phyloP scores from a whole-genome alignment of 2,113 vertebrate genomes.

The Trochalopteron elliotii region DNA sequence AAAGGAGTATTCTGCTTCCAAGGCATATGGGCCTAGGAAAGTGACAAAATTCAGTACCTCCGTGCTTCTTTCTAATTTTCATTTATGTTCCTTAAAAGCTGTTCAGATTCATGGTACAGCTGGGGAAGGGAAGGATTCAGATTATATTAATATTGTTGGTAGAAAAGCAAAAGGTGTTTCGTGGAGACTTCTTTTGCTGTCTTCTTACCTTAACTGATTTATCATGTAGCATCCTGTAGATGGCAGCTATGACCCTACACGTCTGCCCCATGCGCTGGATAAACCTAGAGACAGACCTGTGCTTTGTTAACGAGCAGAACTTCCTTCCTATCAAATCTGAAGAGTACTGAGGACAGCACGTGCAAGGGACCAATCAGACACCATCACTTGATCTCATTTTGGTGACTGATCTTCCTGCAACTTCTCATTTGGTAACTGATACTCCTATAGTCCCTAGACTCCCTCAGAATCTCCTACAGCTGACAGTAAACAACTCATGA shows the following conservation, averaged over 20 bases:
- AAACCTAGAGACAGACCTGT: background rate
- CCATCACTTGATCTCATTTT: background rate
- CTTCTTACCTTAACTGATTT: background rate
- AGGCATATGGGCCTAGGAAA: background rate
- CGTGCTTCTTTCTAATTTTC: background rate
- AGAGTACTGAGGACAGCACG: background rate
- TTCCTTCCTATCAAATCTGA: background rate
- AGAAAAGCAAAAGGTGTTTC: background rate
- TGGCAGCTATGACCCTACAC: background rate
- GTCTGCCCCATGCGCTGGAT: background rate
- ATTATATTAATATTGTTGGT: background rate
- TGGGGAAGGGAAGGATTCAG: background rate
- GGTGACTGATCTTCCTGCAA: background rate
- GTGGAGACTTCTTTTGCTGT: background rate
- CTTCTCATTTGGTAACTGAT: background rate
- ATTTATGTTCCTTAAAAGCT: background rate
- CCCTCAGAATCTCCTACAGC: background rate
- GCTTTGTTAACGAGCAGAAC: background rate
- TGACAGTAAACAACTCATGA: background rate
- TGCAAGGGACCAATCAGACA: background rate
- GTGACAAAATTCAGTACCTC: background rate
- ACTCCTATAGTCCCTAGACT: background rate
- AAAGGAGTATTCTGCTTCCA: background rate
- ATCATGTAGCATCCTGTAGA: background rate
- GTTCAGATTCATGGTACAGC: background rate